Evolutionary conservation across 2,888 invertebrate species (phyloP).

Genomic region (Perizoma flavofasciatum): DNA sequence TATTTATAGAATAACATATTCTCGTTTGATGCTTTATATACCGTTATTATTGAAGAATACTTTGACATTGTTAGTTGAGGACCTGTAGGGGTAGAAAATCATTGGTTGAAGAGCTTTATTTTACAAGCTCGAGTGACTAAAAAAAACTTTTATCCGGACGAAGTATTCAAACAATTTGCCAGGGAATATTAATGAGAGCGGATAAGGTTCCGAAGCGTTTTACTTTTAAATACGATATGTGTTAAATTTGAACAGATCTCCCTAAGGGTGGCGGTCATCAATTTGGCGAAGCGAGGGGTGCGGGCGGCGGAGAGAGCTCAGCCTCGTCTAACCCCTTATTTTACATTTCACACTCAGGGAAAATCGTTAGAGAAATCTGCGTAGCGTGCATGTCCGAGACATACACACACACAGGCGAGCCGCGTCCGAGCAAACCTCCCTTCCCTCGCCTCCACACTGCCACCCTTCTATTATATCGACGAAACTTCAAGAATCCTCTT

Average conservation of each 20-base stretch:
- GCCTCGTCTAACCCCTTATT: slow-evolving; percentile 83
- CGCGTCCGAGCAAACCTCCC: slow-evolving; percentile 65
- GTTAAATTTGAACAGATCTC: slow-evolving; percentile 81
- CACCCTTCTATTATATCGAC: slow-evolving; percentile 73
- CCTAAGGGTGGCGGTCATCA: slow-evolving; percentile 79
- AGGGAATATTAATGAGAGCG: slow-evolving; percentile 72
- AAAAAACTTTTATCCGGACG: slow-evolving; percentile 42
- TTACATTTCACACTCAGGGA: slow-evolving; percentile 84
- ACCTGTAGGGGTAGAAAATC: too few relatives aligned
- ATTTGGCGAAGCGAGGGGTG: slow-evolving; percentile 68
- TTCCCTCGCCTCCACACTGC: slow-evolving; percentile 43
- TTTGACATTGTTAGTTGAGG: neutral
- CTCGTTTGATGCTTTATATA: too few relatives aligned
- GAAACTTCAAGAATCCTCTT: slow-evolving; percentile 82
- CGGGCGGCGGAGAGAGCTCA: slow-evolving; percentile 58
- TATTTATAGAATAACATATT: too few relatives aligned
- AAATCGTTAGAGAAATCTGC: slow-evolving; percentile 84
- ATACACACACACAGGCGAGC: slow-evolving; percentile 70
- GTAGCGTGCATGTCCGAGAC: slow-evolving; percentile 82
- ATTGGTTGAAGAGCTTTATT: slow-evolving; percentile 15
- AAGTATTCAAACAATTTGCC: slow-evolving; percentile 62
- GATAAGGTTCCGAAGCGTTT: slow-evolving; percentile 72
- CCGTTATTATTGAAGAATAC: slow-evolving; percentile 11
- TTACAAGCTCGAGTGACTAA: slow-evolving; percentile 38
- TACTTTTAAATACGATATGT: slow-evolving; percentile 81